Evolutionary conservation across 2,797 vertebrate species (phyloP), one percentile per base, ranked within the genome.

Genomic region (Malacoctenus gilli): DNA sequence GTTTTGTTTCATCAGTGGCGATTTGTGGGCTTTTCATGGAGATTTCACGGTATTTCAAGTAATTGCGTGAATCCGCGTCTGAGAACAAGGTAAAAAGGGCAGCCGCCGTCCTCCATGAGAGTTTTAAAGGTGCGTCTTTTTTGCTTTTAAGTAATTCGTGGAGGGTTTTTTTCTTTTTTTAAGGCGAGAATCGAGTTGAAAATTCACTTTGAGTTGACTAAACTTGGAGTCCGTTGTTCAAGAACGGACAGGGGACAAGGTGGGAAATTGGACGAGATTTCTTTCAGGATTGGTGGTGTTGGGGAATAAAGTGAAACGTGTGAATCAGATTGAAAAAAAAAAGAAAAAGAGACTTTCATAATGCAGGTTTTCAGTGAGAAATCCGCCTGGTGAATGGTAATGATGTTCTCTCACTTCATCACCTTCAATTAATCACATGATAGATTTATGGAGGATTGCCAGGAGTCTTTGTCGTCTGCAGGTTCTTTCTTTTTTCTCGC

Each of bases 21-120:
- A 28, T 28, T 16, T 14, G 3, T 8, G 32, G 14, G 21, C 39
- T 53, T 81, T 75, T 52, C 41, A 54, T 37, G 22, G 49, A 62
- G 46, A 75, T 80, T 79, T 84, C 57, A 23, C 37, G 54, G 32
- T 63, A 67, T 87, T 83, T 72, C 69, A 74, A 63, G 36, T 72
- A 67, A 74, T 80, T 85, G 61, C 83, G 59, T 76, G 75, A 15
- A 20, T 42, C 36, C 30, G 22, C 41, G 44, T 37, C 19, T 12
- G 16, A 48, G 62, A 51, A n/a, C 22, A 14, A 57, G 61, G 68
- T 70, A 59, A 53, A 76, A 76, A 71, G 53, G 59, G 55, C 44
- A 68, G 13, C 5, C 10, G 32, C 54, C 22, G 28, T 9, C 20
- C 38, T 39, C 18, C 68, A 56, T 39, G 22, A 50, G 44, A 72